phyloP scores from a whole-genome alignment of 2,113 vertebrate genomes.

The Diglossa brunneiventris region DNA sequence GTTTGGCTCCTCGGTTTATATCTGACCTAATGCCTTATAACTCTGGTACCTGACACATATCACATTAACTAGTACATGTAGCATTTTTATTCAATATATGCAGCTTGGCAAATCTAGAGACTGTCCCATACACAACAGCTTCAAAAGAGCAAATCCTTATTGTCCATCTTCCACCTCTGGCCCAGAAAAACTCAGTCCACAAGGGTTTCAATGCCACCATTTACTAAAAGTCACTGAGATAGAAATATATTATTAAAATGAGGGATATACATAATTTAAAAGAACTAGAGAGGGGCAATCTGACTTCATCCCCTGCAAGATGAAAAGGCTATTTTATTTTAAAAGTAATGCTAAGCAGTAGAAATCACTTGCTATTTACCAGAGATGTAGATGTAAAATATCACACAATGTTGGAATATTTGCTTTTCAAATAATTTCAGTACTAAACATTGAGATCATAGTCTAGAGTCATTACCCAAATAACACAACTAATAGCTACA shows the following conservation, averaged over 20 bases:
- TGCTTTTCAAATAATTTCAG: background rate
- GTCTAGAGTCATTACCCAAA: background rate
- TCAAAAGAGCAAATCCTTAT: background rate
- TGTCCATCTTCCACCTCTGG: background rate
- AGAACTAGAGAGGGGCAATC: background rate
- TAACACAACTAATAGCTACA: background rate
- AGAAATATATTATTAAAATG: constrained; percentile 28
- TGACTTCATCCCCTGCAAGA: background rate
- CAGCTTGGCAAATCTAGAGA: background rate
- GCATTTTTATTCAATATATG: background rate
- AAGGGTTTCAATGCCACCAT: background rate
- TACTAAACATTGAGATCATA: background rate
- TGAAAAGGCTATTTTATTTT: background rate
- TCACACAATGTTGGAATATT: background rate
- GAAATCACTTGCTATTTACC: background rate
- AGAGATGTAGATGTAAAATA: background rate
- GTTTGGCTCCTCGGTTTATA: background rate
- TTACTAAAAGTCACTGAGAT: background rate
- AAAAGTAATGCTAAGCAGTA: background rate
- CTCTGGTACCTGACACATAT: background rate
- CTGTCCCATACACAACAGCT: background rate
- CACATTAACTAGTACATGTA: background rate
- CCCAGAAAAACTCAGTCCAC: background rate
- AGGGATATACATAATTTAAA: background rate
- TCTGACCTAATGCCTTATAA: background rate